These are phyloP conservation scores for Maccullochella peelii DNA, from an alignment of 2,113 vertebrate species.

Conservation along the genomic window DNA sequence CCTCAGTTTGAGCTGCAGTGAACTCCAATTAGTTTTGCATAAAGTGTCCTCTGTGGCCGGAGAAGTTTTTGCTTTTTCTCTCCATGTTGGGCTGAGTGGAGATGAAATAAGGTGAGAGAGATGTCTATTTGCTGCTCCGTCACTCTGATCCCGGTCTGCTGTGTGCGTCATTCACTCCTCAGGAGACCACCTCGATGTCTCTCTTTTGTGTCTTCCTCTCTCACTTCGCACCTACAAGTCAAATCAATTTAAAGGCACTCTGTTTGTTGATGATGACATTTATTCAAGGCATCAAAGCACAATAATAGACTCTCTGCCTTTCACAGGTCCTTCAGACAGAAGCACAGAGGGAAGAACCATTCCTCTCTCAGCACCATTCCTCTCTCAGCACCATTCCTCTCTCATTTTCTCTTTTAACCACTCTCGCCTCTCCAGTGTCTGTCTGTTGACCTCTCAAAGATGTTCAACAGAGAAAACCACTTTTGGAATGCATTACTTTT, in stretches of 20 bases:
- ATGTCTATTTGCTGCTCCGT: constrained; percentile 43
- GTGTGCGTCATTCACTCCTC: constrained; percentile 57
- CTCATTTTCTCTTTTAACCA: constrained; percentile 44
- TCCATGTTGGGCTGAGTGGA: constrained; percentile 15
- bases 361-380: constrained; percentile 18
- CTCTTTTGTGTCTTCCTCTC: constrained; percentile 37
- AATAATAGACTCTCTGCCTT: constrained; percentile 44
- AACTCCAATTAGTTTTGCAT: not conserved
- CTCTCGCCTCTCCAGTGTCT: constrained; percentile 25
- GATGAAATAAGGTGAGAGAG: constrained; percentile 43
- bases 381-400: constrained; percentile 21
- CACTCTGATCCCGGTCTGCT: constrained; percentile 29
- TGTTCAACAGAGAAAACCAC: constrained; percentile 42
- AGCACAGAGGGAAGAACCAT: too few species aligned
- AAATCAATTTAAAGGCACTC: constrained; percentile 65
- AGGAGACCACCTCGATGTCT: constrained; percentile 40
- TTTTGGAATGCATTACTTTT: constrained; percentile 34
- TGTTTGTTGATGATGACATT: constrained; percentile 65
- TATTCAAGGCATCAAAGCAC: constrained; percentile 55
- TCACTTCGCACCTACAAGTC: constrained; percentile 43
- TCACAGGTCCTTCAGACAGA: too few species aligned
- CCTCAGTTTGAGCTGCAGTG: too few species aligned
- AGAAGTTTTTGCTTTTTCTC: constrained; percentile 16
- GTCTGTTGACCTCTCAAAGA: constrained; percentile 36
- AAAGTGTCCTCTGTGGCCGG: not conserved